Evolutionary conservation across 2,113 vertebrate species (phyloP).

Genomic region (Eolophus roseicapilla): DNA sequence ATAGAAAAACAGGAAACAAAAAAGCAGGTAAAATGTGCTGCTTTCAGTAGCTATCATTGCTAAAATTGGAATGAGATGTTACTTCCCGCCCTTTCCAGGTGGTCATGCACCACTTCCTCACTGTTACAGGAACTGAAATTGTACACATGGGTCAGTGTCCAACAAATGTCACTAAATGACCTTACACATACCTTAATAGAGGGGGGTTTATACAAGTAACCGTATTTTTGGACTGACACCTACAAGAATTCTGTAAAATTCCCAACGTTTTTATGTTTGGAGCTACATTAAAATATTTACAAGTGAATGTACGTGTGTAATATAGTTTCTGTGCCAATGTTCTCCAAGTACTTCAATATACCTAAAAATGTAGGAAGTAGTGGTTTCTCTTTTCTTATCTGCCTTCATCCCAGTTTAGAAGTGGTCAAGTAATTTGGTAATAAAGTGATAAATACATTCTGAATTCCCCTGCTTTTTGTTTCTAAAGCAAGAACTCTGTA

Average conservation of each 20-base stretch:
- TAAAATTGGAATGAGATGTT: neutral
- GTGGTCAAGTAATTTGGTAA: neutral
- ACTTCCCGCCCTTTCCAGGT: neutral
- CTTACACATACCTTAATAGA: neutral
- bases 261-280: neutral
- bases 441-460: neutral
- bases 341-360: neutral
- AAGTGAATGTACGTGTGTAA: conserved; percentile 26
- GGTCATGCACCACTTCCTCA: neutral
- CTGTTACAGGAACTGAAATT: neutral
- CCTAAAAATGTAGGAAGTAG: neutral
- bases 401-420: neutral
- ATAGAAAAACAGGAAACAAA: neutral
- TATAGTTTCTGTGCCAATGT: neutral
- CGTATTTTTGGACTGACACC: neutral
- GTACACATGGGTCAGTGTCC: neutral
- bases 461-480: neutral
- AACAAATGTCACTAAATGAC: neutral
- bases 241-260: neutral
- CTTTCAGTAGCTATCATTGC: neutral
- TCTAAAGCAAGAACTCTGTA: neutral
- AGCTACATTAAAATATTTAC: conserved; percentile 24
- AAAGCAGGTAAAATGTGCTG: neutral
- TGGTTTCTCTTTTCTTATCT: neutral
- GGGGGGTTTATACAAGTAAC: neutral